Evolutionary conservation across 2,797 vertebrate genomes (phyloP), one percentile per base, ranked within the genome.

Genomic region (Sarcoramphus papa): DNA sequence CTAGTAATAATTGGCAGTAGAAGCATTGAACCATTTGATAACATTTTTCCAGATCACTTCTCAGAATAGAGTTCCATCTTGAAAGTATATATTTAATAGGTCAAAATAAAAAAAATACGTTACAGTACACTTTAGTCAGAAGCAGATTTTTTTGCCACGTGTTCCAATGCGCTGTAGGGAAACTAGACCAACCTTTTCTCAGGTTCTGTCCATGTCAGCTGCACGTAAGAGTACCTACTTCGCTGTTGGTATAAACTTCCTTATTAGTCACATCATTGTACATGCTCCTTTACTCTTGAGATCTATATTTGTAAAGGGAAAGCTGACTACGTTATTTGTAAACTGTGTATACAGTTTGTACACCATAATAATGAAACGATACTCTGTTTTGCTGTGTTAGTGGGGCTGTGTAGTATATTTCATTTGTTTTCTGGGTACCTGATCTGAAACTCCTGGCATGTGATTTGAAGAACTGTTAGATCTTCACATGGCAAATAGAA

Each of bases 91-190:
- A 31, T 43, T 67, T 72, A 33, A 33, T 63, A 69, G 1, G 41
- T 43, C 4, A 28, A 73, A 73, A 67, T 27, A 1, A 75, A 43
- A 78, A 33, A n/a, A 6, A 3, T 28, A 18, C 4, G 2, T 45
- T 62, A 64, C 3, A 1, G 23, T 92, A 65, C 3, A 10, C 2
- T 40, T 54, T 25, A n/a, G 5, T 28, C 3, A 24, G 25, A 93
- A 73, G 8, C 1, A 64, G 22, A 12, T 30, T 2, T 41, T 59
- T 75, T 60, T 53, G 6, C 9, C 14, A 5, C 1, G 0, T 51
- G 3, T 65, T 80, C 31, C 14, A 25, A 11, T 10, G 10, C 6
- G 0, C 3, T 59, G 3, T 8, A 53, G 19, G 12, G 33, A 47
- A 62, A 51, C 3, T 14, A 62, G 28, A 54, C 4, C 6, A 25